Conservation (phyloP, 2,113 vertebrate genomes). For the Myodes glareolus region DNA sequence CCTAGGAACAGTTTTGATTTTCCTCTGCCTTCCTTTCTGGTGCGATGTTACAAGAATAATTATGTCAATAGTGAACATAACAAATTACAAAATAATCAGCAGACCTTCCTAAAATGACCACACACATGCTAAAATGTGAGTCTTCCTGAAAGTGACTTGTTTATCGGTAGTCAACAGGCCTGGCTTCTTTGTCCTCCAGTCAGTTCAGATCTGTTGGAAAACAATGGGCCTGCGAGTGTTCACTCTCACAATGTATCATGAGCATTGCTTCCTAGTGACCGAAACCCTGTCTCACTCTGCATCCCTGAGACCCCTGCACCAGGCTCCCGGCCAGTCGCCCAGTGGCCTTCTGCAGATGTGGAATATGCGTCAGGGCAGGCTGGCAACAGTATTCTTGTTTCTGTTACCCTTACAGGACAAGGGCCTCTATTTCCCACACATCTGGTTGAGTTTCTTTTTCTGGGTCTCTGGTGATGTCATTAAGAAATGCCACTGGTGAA, state of each 20-base stretch:
- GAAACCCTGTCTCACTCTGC: neutral
- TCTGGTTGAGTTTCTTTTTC: neutral
- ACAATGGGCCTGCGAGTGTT: neutral
- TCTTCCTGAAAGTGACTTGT: neutral
- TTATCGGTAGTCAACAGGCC: neutral
- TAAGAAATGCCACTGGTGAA: neutral
- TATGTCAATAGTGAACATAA: neutral
- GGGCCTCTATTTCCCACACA: accelerated
- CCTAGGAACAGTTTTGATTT: accelerated
- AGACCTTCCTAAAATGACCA: neutral
- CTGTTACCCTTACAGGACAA: neutral
- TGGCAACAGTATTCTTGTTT: neutral
- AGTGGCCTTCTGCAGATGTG: neutral
- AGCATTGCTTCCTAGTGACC: neutral
- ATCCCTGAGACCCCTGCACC: neutral
- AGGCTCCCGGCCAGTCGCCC: neutral
- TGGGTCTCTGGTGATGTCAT: accelerated
- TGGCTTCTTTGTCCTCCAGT: neutral
- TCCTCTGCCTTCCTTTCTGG: neutral
- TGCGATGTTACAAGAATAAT: neutral
- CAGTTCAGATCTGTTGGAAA: neutral
- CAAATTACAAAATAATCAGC: neutral
- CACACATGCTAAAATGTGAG: neutral
- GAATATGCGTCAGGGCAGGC: neutral
- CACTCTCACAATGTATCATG: neutral